Conservation (phyloP, 2,113 vertebrate genomes). For the Cinclus cinclus region DNA sequence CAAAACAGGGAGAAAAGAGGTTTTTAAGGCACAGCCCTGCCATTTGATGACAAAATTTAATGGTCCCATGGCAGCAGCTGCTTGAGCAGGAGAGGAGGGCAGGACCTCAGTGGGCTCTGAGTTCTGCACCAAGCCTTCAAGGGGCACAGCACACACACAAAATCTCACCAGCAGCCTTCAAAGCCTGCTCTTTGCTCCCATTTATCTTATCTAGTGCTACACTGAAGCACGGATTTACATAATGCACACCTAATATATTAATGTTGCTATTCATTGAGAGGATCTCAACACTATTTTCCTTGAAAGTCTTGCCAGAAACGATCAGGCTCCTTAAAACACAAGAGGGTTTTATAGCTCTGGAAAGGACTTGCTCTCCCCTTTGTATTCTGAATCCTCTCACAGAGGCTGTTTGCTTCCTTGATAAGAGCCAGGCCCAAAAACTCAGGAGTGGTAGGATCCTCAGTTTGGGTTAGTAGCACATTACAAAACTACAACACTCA, state of each 20-base stretch:
- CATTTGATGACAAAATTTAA: neutral
- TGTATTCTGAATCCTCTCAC: neutral
- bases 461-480: neutral
- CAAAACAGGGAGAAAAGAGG: neutral
- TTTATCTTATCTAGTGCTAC: slow-evolving; percentile 43
- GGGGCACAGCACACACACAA: neutral
- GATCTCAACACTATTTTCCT: neutral
- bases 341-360: slow-evolving; percentile 9
- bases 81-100: neutral
- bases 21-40: neutral
- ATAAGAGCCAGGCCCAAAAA: neutral
- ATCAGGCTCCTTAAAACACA: neutral
- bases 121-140: neutral
- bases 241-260: slow-evolving; percentile 12
- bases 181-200: slow-evolving; percentile 4
- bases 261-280: neutral
- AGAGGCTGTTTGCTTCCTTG: neutral
- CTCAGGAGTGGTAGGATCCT: neutral
- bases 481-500: neutral
- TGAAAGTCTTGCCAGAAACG: neutral
- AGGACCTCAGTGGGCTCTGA: neutral
- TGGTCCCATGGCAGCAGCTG: rapidly evolving
- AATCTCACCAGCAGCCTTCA: neutral
- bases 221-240: slow-evolving; percentile 15
- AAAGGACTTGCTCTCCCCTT: neutral